Evolutionary conservation across 2,888 invertebrate species (phyloP).

Genomic region (Drosophila quasianomalipes): DNA sequence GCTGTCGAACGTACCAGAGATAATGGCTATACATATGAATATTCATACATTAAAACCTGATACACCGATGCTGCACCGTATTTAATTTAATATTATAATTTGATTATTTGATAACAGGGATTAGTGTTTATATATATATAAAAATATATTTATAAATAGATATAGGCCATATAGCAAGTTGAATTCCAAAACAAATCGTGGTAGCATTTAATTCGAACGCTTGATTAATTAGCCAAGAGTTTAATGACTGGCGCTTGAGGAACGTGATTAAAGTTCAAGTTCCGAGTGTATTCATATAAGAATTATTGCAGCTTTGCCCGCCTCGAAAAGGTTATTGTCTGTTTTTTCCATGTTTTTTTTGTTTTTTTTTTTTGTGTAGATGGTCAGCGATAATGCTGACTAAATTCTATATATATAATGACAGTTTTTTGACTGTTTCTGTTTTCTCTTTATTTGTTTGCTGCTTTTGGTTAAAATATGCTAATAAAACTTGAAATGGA

Average conservation of each 20-base stretch:
- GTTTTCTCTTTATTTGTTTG: constrained; percentile 46
- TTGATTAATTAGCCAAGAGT: constrained; percentile 27
- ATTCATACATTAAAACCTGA: constrained; percentile 54
- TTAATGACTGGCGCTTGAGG: constrained; percentile 18
- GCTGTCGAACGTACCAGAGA: constrained; percentile 36
- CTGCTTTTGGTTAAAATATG: constrained; percentile 41
- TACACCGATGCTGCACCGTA: constrained; percentile 18
- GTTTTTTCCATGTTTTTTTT: neutral
- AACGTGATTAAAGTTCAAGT: constrained; percentile 8
- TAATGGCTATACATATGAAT: constrained; percentile 31
- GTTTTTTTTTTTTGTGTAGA: constrained; percentile 6
- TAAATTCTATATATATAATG: constrained; percentile 17
- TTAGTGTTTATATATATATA: neutral
- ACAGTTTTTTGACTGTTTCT: constrained; percentile 9
- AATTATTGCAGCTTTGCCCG: neutral
- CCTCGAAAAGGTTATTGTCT: constrained; percentile 49
- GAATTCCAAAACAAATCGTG: constrained; percentile 4
- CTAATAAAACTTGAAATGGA: constrained; percentile 58
- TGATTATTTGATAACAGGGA: constrained; percentile 14
- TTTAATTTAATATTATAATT: constrained; percentile 10
- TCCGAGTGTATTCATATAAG: neutral
- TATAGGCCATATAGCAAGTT: constrained; percentile 22
- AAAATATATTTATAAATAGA: constrained; percentile 2
- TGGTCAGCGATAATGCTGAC: constrained; percentile 6
- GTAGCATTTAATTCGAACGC: neutral